Evolutionary conservation across 2,113 vertebrate genomes (phyloP).

Genomic region (Numenius arquata): DNA sequence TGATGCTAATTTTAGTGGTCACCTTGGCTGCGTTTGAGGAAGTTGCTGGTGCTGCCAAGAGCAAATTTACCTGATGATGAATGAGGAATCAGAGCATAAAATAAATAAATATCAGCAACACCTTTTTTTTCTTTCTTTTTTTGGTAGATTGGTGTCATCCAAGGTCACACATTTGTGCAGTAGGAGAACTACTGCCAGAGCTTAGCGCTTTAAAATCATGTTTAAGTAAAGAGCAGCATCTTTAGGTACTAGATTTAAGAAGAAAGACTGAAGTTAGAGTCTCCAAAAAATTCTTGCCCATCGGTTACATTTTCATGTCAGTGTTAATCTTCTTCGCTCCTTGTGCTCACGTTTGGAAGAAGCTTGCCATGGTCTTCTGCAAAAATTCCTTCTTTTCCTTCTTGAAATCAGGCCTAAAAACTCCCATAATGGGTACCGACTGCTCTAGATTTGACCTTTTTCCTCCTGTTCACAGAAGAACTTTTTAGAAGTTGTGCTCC

Average conservation of each 20-base stretch:
- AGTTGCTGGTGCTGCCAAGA: constrained; percentile 39
- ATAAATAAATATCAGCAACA: constrained; percentile 49
- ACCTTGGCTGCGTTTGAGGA: constrained; percentile 29
- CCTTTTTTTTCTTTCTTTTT: background rate
- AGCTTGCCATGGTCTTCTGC: background rate
- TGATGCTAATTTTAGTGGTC: constrained; percentile 48
- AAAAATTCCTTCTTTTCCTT: background rate
- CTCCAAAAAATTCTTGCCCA: background rate
- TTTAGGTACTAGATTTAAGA: background rate
- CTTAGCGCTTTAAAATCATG: background rate
- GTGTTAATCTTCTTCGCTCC: background rate
- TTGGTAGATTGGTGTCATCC: constrained; percentile 29
- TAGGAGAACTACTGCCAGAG: background rate
- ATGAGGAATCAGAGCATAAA: constrained; percentile 8
- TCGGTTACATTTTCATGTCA: background rate
- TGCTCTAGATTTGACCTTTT: rapidly evolving
- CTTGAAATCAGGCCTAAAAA: background rate
- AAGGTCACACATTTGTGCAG: constrained; percentile 20
- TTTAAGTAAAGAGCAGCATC: background rate
- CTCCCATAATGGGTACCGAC: rapidly evolving
- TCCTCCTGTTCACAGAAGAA: background rate
- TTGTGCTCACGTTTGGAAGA: background rate
- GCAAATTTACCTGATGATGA: constrained; percentile 32
- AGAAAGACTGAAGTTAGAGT: background rate
- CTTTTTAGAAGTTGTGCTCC: background rate